Base-by-base conservation (phyloP, 2,888 invertebrate genomes). In the Lycia hirtaria region DNA sequence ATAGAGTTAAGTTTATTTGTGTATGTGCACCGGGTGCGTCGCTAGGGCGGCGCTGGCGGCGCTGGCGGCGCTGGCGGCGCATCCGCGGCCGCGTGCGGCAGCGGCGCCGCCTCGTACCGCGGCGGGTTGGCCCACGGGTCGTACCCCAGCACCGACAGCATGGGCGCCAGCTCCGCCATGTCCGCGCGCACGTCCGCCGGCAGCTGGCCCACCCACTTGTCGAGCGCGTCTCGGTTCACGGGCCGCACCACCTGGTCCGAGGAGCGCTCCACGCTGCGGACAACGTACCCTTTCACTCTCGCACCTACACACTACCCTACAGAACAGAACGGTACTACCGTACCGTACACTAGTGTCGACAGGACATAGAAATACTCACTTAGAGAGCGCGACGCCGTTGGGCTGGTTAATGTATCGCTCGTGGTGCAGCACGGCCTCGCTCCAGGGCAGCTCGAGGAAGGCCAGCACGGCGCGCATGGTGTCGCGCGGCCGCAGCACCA, bases 231-330 rank as follows among this genome's bases (percentile, higher is more conserved):
- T 78, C 97, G 93, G 93, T 99, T 99, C 60, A 99, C 97, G 10
- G 99, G 98, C 79, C 99, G 98, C 85, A 99, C 98, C 74, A 99
- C 98, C 94, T 99, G 99, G 93, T 99, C 99, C 64, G 98, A 98
- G 43, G 98, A 98, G 62, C 98, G 95, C 92, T 99, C 99, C 83
- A 98, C 97, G 90, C 98, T 98, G 93, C 52, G n/a, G 4, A 44
- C 28, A 12, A 10, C 5, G 7, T 7, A 14, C 7, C 22, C 6
- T 6, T 12, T 38, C 38, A 38, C 32, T 32, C 6, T 14, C 4
- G n/a, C n/a, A n/a, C n/a, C n/a, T n/a, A n/a, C n/a, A n/a, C n/a
- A 10, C n/a, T 30, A 10, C n/a, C 30, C n/a, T 3, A n/a, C n/a
- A n/a, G n/a, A n/a, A n/a, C n/a, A n/a, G n/a, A n/a, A n/a, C n/a